phyloP scores from a whole-genome alignment of 2,888 invertebrate genomes.

The Aelia acuminata region DNA sequence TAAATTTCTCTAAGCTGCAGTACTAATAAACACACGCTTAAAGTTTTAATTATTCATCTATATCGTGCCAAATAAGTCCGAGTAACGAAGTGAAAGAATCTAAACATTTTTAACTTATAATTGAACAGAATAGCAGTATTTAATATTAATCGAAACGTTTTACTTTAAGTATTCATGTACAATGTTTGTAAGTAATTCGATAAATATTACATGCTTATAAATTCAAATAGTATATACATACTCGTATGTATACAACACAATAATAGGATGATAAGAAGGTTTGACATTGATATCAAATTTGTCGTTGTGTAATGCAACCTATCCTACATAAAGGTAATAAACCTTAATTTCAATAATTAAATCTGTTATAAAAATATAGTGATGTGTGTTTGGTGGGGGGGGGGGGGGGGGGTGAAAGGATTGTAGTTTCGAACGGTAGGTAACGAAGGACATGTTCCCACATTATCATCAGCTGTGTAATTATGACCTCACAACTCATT shows the following conservation, averaged over 20 bases:
- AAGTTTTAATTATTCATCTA: background rate
- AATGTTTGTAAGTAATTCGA: no score
- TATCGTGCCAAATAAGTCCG: background rate
- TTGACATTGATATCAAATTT: no score
- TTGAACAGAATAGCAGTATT: background rate
- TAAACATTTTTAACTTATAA: background rate
- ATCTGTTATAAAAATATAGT: background rate
- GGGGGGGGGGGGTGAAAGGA: no score
- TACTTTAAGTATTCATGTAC: no score
- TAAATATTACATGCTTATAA: no score
- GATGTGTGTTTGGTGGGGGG: background rate
- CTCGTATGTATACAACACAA: background rate
- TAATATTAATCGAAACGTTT: background rate
- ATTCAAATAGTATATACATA: no score
- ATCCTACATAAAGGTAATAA: background rate
- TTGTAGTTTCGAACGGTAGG: no score
- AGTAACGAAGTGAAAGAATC: background rate
- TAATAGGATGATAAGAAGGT: background rate
- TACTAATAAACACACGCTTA: background rate
- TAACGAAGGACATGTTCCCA: background rate
- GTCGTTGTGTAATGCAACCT: no score
- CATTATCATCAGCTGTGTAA: constrained; percentile 4
- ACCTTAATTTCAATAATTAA: background rate
- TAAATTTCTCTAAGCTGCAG: background rate
- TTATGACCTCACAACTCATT: constrained; percentile 20